Percentiles rank a stretch among this genome's conserved stretches.
phyloP scores from a whole-genome alignment of 92 coral and sea anemone species.

The Muricea muricata region DNA sequence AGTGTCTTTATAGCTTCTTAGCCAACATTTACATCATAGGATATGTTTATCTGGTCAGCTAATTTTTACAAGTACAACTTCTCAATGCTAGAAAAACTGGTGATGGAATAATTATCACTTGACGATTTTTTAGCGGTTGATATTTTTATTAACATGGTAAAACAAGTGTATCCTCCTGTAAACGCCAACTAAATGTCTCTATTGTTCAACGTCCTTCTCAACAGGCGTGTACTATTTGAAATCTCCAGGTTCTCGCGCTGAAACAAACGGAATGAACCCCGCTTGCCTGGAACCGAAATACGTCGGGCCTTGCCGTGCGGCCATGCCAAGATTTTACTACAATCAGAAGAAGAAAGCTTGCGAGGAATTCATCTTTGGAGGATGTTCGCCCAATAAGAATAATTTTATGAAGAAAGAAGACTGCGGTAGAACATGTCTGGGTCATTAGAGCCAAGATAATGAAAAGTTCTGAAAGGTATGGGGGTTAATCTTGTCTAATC shows the following conservation, averaged over 20 bases:
- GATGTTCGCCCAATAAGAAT: conserved; percentile 68
- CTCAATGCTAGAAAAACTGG: no score
- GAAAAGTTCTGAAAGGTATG: not conserved
- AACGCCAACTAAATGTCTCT: not conserved
- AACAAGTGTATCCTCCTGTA: no score
- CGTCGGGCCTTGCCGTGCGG: conserved; percentile 67
- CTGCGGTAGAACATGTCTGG: conserved; percentile 54
- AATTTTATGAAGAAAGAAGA: conserved; percentile 60
- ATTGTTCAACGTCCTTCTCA: not conserved
- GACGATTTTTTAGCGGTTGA: no score
- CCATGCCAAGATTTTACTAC: conserved; percentile 63
- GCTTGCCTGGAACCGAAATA: conserved; percentile 51
- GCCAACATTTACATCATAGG: no score
- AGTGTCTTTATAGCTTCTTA: no score
- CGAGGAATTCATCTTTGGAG: conserved; percentile 69
- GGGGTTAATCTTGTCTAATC: no score
- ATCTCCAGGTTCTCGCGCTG: not conserved
- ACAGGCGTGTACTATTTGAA: conserved; percentile 13
- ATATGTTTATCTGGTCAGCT: no score
- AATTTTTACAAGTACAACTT: no score
- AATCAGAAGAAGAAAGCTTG: conserved; percentile 57
- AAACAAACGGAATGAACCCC: not conserved
- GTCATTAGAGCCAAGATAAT: not conserved
- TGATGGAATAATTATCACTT: no score
- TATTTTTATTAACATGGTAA: no score